Percentiles rank a stretch among this genome's conserved stretches.
These are phyloP conservation scores for Dascillus cervinus DNA, from an alignment of 2,888 invertebrate species.

Conservation along the genomic window DNA sequence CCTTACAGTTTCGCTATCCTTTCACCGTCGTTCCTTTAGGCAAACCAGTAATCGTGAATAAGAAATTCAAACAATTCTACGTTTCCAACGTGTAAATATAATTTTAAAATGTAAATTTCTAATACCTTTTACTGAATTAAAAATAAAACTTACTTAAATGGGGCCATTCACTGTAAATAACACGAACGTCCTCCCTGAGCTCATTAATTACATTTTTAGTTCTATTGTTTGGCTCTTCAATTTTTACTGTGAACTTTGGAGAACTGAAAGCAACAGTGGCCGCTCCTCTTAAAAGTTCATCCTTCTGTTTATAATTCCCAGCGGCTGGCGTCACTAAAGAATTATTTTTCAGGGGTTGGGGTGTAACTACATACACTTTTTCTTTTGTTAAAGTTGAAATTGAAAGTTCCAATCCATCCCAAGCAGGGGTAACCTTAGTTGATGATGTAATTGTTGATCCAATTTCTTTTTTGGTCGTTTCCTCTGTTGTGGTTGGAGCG, in stretches of 20 bases:
- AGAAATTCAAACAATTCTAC: too few relatives aligned
- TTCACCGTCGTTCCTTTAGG: too few relatives aligned
- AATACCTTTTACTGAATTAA: too few relatives aligned
- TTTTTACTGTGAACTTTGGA: constrained; percentile 23
- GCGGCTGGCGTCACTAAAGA: constrained; percentile 29
- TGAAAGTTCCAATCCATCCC: constrained; percentile 62
- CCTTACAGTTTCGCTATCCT: too few relatives aligned
- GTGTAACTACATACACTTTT: constrained; percentile 76
- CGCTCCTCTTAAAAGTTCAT: too few relatives aligned
- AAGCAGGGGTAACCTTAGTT: constrained; percentile 43
- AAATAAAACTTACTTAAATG: constrained; percentile 39
- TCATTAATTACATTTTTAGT: constrained; percentile 7
- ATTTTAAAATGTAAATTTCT: too few relatives aligned
- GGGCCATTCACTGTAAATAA: constrained; percentile 43
- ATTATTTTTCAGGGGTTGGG: constrained; percentile 51
- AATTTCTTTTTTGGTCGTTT: constrained; percentile 15
- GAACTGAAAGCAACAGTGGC: constrained; percentile 43
- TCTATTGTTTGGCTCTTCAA: constrained; percentile 12
- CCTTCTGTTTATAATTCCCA: constrained; percentile 36
- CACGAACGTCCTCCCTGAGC: constrained; percentile 11
- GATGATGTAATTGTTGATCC: too few relatives aligned
- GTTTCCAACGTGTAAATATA: too few relatives aligned
- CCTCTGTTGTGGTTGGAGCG: constrained; percentile 9
- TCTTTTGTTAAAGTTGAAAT: constrained; percentile 72
- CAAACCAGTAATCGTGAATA: too few relatives aligned